A percentile compares a stretch with the other conserved stretches of the same genome.
phyloP scores from a whole-genome alignment of 2,888 invertebrate species.

The Diarsia brunnea region DNA sequence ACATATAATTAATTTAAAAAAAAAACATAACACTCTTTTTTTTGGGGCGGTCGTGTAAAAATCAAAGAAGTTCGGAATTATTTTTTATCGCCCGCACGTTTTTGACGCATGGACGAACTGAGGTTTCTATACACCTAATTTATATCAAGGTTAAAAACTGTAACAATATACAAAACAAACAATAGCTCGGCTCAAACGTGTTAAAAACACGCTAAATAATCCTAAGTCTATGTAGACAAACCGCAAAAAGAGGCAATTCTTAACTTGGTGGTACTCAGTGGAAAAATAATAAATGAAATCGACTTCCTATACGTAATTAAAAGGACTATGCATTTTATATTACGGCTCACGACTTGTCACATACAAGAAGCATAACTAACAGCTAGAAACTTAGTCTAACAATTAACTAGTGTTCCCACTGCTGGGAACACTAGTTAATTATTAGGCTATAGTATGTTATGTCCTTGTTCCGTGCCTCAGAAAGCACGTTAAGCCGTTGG shows the following conservation, averaged over 20 bases:
- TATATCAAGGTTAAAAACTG: constrained; percentile 7
- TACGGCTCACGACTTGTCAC: background rate
- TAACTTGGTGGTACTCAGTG: background rate
- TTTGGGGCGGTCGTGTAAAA: too few species aligned
- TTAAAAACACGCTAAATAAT: background rate
- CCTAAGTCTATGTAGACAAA: background rate
- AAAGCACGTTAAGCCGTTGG: too few species aligned
- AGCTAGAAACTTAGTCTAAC: too few species aligned
- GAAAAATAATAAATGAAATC: background rate
- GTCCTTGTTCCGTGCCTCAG: too few species aligned
- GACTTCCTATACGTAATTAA: background rate
- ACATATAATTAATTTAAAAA: too few species aligned
- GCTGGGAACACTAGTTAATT: background rate
- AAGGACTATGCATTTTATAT: background rate
- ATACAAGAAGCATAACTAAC: background rate
- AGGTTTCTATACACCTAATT: background rate
- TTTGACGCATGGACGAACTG: background rate
- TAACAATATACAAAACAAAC: background rate
- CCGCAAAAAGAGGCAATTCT: background rate
- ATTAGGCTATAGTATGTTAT: background rate
- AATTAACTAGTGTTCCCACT: background rate
- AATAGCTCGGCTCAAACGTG: background rate
- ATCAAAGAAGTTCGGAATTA: background rate
- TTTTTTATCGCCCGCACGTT: background rate
- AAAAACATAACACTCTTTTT: too few species aligned